Base-by-base conservation (phyloP, 2,113 vertebrate genomes). In the Chloropsis cyanopogon region DNA sequence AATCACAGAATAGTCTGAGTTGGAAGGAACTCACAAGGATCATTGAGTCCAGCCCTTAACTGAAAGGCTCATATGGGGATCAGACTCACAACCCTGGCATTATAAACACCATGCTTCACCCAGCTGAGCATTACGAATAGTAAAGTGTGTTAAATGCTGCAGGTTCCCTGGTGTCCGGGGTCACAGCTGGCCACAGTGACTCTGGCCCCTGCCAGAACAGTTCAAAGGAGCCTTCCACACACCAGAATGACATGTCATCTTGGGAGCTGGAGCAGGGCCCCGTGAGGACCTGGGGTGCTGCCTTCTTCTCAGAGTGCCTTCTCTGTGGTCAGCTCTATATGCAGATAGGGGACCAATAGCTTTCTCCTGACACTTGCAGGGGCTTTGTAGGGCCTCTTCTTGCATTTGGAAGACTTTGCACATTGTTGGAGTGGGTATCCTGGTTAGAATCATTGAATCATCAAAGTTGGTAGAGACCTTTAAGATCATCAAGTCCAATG, bases 241-340 rank as follows among this genome's bases (percentile, higher is more conserved):
- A 14, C 6, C 5, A 7, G 56, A 39, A 18, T 61, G 79, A 20
- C 35, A 3, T 1, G 2, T 49, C n/a, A 41, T 11, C 33, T 46
- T 0, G 0, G 37, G 77, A 49, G 31, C 28, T 73, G 54, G 31
- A 42, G 59, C 73, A 18, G 44, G 29, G 53, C 33, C 10, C n/a
- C 0, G 0, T 0, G 0, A 26, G 35, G 33, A 28, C 14, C 39
- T 46, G 29, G 49, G 26, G 11, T 72, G 42, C 87, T 91, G 42
- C 49, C 13, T 2, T 59, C 42, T 39, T 60, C 59, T 7, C 0
- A 0, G 42, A 41, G 44, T 1, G 1, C 39, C 14, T 18, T 82
- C 31, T 19, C 35, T 54, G 44, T 0, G 0, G 37, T 22, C 14
- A 41, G 31, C 49, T 46, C 46, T 59, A 1, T 14, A 22, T 37